These are phyloP conservation scores for Drosophila pruinosa DNA, from an alignment of 1,140 invertebrate species.

Conservation along the genomic window DNA sequence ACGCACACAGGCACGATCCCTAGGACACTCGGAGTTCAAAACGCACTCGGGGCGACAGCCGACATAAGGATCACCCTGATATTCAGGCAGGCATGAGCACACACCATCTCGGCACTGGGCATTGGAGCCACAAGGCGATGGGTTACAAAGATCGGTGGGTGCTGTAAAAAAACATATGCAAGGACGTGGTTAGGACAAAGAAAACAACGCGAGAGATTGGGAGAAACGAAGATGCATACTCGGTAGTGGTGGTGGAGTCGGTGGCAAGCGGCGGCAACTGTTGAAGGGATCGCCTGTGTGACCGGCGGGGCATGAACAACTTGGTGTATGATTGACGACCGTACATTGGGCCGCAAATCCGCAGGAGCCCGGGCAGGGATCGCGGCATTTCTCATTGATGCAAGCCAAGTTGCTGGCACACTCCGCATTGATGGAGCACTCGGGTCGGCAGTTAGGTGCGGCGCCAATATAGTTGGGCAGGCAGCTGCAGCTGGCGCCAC, in stretches of 20 bases:
- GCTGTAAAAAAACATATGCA: conserved; percentile 74
- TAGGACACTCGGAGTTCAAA: conserved; percentile 89
- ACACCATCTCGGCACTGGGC: conserved; percentile 90
- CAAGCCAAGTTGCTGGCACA: conserved; percentile 88
- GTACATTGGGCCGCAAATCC: conserved; percentile 86
- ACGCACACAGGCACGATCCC: conserved; percentile 89
- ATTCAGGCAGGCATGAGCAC: conserved; percentile 89
- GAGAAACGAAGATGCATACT: conserved; percentile 73
- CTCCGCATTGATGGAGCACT: conserved; percentile 89
- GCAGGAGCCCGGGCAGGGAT: conserved; percentile 89
- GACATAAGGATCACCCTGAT: conserved; percentile 90
- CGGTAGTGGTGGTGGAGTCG: conserved; percentile 66
- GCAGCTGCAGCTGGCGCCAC: conserved; percentile 88
- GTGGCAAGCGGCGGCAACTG: conserved; percentile 84
- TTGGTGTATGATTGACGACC: conserved; percentile 88
- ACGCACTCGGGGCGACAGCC: conserved; percentile 90
- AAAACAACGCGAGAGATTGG: not conserved
- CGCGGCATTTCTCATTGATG: conserved; percentile 87
- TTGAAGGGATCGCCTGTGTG: conserved; percentile 89
- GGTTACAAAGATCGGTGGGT: conserved; percentile 85
- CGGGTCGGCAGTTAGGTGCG: conserved; percentile 89
- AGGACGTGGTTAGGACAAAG: conserved; percentile 51
- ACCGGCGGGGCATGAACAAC: conserved; percentile 87
- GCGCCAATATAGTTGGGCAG: conserved; percentile 87
- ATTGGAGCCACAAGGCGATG: conserved; percentile 89